Evolutionary conservation across 2,797 vertebrate species (phyloP).

Genomic region (Tiaroga cobitis): DNA sequence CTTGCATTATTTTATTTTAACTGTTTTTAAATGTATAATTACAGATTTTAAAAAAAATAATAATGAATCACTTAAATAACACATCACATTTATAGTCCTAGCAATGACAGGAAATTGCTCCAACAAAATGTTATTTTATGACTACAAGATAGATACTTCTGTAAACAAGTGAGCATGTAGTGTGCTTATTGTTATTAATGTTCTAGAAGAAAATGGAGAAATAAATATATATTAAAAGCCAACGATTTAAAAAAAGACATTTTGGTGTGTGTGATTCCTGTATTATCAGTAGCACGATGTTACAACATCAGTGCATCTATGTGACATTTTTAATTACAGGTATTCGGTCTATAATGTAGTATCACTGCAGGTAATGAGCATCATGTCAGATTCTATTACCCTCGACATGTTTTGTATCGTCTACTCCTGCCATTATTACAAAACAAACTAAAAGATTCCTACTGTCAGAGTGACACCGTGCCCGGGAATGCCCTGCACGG

Average conservation of each 20-base stretch:
- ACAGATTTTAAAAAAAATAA: too few relatives aligned
- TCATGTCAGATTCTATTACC: conserved; percentile 63
- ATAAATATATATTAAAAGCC: not conserved
- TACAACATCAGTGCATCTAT: conserved; percentile 40
- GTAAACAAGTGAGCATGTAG: not conserved
- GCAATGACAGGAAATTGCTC: not conserved
- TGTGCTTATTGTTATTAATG: not conserved
- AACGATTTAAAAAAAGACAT: not conserved
- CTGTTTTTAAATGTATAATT: not conserved
- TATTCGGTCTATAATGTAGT: conserved; percentile 63
- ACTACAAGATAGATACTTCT: not conserved
- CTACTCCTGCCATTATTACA: conserved; percentile 13
- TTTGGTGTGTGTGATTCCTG: not conserved
- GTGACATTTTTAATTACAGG: conserved; percentile 76
- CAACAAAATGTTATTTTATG: not conserved
- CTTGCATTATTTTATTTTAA: not conserved
- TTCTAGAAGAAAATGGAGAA: not conserved
- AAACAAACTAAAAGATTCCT: conserved; percentile 1
- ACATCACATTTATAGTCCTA: not conserved
- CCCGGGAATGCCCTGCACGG: not conserved
- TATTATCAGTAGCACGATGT: conserved; percentile 4
- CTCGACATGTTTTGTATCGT: not conserved
- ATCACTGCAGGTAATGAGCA: conserved; percentile 72
- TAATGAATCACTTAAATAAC: not conserved
- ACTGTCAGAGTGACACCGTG: not conserved